Evolutionary conservation across 2,113 vertebrate genomes (phyloP), one percentile per base, ranked within the genome.

Genomic region (Podarcis cretensis): DNA sequence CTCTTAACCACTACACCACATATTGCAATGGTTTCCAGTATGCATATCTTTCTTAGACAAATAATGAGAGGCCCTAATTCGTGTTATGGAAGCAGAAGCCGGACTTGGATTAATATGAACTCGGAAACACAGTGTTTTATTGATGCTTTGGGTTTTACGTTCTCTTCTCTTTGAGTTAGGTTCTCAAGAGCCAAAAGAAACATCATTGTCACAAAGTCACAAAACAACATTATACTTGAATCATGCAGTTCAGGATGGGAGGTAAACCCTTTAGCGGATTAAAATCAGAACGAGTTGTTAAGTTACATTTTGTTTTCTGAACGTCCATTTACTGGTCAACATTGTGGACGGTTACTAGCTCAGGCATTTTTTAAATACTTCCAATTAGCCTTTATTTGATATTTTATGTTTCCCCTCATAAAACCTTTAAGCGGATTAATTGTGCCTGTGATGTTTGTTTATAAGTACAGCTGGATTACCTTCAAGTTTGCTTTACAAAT

Each of bases 321-420:
- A 85, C 23, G 21, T 91, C 81, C 92, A 96, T 90, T 93, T 94
- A 89, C 95, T 93, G 93, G 95, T 97, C 90, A 93, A 93, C 90
- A 95, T 91, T 92, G 96, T 93, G 94, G 93, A 96, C 90, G 83
- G 91, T 97, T 96, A 93, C 96, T 94, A 95, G 94, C 92, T 95
- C 95, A 90, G 91, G 91, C 96, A 97, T 97, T 96, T 97, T 93
- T 95, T 6, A 97, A 96, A 97, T 98, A 97, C 92, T 97, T 97
- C 96, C 96, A 96, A 96, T 97, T 97, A 97, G 96, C 97, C 94
- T 97, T 97, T 97, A 97, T 97, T 98, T 98, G 97, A 98, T 97
- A 97, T 97, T 97, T 98, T 97, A 98, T 98, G 97, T 82, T 96
- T 97, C 97, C 97, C 96, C 96, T 97, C 97, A 96, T 98, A 97